phyloP scores from a whole-genome alignment of 2,797 vertebrate genomes.

The Crocodylus rhombifer region DNA sequence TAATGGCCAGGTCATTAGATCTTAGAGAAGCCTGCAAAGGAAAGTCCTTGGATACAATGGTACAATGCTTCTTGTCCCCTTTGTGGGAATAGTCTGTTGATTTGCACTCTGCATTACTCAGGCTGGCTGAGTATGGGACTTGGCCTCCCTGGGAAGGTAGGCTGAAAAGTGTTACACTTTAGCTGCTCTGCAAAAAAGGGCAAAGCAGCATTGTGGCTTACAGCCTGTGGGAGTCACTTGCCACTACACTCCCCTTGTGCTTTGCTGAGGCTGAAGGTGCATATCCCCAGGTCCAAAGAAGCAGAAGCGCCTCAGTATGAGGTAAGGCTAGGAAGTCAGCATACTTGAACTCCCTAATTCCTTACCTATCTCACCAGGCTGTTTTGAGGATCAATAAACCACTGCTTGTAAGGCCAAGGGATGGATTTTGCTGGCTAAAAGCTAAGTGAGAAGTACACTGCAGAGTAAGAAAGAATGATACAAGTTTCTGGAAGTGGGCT shows the following conservation, averaged over 20 bases:
- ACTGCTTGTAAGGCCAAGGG: not conserved
- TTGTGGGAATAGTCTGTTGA: too few species aligned
- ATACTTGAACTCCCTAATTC: not conserved
- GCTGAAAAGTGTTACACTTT: too few species aligned
- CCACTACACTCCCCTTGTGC: not conserved
- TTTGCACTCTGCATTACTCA: too few species aligned
- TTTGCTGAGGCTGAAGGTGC: not conserved
- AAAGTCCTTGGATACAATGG: not conserved
- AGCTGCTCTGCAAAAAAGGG: too few species aligned
- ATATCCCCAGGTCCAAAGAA: fast-evolving
- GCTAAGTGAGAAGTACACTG: not conserved
- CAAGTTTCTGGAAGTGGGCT: not conserved
- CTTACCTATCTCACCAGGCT: not conserved
- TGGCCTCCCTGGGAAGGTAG: not conserved
- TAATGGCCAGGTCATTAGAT: not conserved
- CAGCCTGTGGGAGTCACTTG: too few species aligned
- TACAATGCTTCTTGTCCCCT: not conserved
- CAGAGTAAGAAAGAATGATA: not conserved
- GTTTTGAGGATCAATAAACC: fast-evolving
- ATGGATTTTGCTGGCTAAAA: not conserved
- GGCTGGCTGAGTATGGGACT: not conserved
- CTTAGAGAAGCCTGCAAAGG: not conserved
- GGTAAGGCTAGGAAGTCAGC: not conserved
- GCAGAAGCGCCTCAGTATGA: not conserved
- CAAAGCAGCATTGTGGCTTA: too few species aligned